phyloP scores from a whole-genome alignment of 2,113 vertebrate genomes.

The Atlantisia rogersi region DNA sequence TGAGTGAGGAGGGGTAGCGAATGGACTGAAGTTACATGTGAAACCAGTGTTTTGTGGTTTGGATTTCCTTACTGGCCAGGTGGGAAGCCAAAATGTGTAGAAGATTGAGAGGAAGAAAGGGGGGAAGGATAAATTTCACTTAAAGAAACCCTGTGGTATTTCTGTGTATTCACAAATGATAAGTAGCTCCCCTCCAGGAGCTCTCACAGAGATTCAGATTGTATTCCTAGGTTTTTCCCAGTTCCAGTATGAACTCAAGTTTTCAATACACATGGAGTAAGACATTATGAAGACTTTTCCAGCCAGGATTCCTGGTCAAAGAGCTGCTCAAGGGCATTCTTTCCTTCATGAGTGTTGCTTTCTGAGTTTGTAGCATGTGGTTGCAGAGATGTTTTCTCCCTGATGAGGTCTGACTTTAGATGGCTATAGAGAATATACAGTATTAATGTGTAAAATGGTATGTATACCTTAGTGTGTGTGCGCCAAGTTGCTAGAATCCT shows the following conservation, averaged over 20 bases:
- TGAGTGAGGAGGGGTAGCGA: fast-evolving
- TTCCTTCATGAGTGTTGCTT: neutral
- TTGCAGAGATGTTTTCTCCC: neutral
- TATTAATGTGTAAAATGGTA: neutral
- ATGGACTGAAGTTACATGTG: neutral
- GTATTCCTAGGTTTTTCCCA: neutral
- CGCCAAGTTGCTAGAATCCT: neutral
- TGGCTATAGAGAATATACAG: neutral
- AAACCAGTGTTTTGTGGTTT: neutral
- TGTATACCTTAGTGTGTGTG: neutral
- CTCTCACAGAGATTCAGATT: neutral
- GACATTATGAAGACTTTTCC: neutral
- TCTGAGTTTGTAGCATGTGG: neutral
- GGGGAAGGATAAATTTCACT: neutral
- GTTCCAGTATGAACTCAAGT: neutral
- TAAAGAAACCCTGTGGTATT: neutral
- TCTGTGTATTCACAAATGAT: neutral
- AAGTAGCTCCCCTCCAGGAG: neutral
- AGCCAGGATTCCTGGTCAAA: neutral
- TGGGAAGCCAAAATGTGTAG: neutral
- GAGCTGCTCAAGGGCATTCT: neutral
- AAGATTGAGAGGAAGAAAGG: neutral
- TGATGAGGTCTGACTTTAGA: neutral
- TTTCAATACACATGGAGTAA: neutral
- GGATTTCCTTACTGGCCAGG: neutral